Conservation (phyloP, 2,113 vertebrate species). For the Psilopsiagon aymara region DNA sequence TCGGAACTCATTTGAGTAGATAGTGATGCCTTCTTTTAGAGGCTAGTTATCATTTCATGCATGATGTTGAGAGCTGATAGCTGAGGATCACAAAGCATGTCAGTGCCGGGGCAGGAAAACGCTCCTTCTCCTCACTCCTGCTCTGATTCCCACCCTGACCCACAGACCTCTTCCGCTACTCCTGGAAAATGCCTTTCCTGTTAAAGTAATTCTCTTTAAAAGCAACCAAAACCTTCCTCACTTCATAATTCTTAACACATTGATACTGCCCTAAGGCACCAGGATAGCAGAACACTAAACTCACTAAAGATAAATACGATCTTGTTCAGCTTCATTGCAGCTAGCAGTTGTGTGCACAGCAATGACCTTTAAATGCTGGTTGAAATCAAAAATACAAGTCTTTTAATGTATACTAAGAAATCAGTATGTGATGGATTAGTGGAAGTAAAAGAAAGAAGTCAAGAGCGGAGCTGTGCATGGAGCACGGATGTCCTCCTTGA, state of each 20-base stretch:
- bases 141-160: not conserved
- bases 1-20: not conserved
- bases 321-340: not conserved
- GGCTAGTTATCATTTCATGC: not conserved
- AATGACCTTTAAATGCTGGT: not conserved
- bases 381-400: not conserved
- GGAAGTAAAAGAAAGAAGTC: not conserved
- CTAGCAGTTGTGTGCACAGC: not conserved
- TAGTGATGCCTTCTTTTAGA: not conserved
- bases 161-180: not conserved
- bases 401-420: not conserved
- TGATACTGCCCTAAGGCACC: not conserved
- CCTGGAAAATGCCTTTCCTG: not conserved
- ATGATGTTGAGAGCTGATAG: not conserved
- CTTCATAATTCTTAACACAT: not conserved
- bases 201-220: not conserved
- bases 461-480: rapidly evolving
- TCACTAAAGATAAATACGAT: not conserved
- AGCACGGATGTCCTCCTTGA: not conserved
- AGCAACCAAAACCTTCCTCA: not conserved
- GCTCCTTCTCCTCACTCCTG: not conserved
- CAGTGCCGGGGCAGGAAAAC: not conserved
- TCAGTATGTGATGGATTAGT: not conserved
- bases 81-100: not conserved
- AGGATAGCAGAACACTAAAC: not conserved